Percentiles rank a stretch among this genome's conserved stretches.
Conservation (phyloP, 1,140 invertebrate genomes). For the Drosophila yakuba region DNA sequence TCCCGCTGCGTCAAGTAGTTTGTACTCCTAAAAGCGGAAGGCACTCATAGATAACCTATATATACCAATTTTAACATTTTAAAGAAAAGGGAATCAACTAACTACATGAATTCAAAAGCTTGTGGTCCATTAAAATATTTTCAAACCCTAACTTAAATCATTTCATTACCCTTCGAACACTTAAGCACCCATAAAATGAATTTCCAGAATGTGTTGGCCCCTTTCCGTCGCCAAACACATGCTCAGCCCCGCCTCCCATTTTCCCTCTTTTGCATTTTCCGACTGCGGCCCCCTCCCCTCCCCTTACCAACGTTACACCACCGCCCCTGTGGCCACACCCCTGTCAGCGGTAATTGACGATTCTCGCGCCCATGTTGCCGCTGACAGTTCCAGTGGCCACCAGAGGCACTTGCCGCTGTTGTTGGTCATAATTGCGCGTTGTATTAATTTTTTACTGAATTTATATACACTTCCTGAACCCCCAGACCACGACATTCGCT, state of each 20-base stretch:
- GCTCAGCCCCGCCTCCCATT: not conserved
- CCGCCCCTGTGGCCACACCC: constrained; percentile 15
- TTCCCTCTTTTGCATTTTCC: not conserved
- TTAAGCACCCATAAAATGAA: constrained; percentile 19
- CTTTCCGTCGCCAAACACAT: constrained; percentile 2
- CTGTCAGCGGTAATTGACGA: constrained; percentile 49
- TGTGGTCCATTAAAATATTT: not conserved
- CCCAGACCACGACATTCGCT: not conserved
- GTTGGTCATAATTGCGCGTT: constrained; percentile 52
- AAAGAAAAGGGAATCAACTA: not conserved
- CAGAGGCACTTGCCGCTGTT: constrained; percentile 29
- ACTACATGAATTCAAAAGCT: too few species aligned
- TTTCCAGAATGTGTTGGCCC: not conserved
- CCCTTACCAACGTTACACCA: not conserved
- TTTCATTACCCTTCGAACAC: constrained; percentile 9
- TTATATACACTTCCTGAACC: constrained; percentile 25
- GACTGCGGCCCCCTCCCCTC: not conserved
- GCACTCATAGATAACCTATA: too few species aligned
- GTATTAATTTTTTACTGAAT: constrained; percentile 57
- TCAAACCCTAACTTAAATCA: not conserved
- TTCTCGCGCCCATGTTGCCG: constrained; percentile 49
- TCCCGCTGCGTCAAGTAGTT: constrained; percentile 12
- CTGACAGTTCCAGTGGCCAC: constrained; percentile 37
- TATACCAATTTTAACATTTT: not conserved
- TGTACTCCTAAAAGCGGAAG: not conserved